phyloP scores from a whole-genome alignment of 2,888 invertebrate species.

The Imbricaverruca yamaguchii region DNA sequence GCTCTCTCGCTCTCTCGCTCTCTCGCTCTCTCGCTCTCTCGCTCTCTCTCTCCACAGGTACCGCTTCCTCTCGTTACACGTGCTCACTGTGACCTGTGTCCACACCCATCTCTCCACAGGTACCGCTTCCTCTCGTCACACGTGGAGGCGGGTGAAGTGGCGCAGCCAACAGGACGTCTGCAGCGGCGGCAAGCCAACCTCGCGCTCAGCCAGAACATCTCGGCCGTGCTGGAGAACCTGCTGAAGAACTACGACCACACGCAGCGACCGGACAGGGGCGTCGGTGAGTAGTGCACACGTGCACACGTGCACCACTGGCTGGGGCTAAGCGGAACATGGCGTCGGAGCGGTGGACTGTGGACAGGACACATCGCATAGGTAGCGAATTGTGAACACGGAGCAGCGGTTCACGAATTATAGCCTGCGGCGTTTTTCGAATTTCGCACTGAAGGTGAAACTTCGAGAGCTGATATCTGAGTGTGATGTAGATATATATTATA shows the following conservation, averaged over 20 bases:
- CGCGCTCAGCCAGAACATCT: slow-evolving; percentile 72
- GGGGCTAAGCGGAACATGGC: no score
- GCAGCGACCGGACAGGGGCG: slow-evolving; percentile 77
- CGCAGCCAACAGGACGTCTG: neutral
- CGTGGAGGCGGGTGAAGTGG: neutral
- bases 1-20: no score
- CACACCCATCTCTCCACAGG: neutral
- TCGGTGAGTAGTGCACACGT: slow-evolving; percentile 51
- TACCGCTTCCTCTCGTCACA: neutral
- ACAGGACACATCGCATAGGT: no score
- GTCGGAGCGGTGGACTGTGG: no score
- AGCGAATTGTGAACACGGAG: no score
- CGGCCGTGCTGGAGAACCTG: slow-evolving; percentile 72
- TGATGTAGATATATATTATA: no score
- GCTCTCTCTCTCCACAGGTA: neutral
- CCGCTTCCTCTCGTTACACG: neutral
- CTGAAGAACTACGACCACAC: slow-evolving; percentile 85
- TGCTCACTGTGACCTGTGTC: neutral
- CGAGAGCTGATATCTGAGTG: no score
- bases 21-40: no score
- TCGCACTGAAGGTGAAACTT: no score
- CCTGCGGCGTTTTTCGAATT: no score
- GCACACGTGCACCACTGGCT: no score
- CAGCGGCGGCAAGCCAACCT: slow-evolving; percentile 19
- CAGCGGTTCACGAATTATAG: no score